Conservation (phyloP, 2,888 invertebrate genomes). For the Apodemia zela region DNA sequence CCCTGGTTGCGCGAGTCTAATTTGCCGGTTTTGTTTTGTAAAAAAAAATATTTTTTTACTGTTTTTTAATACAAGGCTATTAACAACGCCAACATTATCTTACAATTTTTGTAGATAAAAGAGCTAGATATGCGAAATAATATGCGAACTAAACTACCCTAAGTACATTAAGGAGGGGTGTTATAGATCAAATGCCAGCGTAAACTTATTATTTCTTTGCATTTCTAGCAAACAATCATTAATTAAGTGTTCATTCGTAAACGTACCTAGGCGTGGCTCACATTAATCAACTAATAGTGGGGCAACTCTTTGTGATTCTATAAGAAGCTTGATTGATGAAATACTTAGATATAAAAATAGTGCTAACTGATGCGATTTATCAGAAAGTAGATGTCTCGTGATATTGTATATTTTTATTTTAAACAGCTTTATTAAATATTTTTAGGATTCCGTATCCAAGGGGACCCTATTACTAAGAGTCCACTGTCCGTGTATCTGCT, state of each 20-base stretch:
- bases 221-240: constrained; percentile 43
- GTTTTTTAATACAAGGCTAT: too few relatives aligned
- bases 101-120: too few relatives aligned
- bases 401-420: background rate
- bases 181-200: constrained; percentile 7
- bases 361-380: background rate
- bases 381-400: background rate
- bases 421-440: background rate
- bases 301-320: constrained; percentile 36
- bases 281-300: constrained; percentile 49
- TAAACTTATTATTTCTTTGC: constrained; percentile 26
- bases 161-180: constrained; percentile 21
- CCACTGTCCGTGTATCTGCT: too few relatives aligned
- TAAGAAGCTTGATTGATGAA: constrained; percentile 22
- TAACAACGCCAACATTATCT: too few relatives aligned
- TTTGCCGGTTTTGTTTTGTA: too few relatives aligned
- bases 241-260: constrained; percentile 40
- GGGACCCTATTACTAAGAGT: too few relatives aligned
- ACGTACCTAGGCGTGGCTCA: constrained; percentile 43
- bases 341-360: constrained; percentile 7
- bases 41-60: too few relatives aligned
- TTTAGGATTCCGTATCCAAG: too few relatives aligned
- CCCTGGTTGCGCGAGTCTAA: too few relatives aligned
- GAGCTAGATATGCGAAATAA: too few relatives aligned
- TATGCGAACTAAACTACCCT: background rate